phyloP scores from a whole-genome alignment of 2,888 invertebrate species.

The Tetropium fuscum region DNA sequence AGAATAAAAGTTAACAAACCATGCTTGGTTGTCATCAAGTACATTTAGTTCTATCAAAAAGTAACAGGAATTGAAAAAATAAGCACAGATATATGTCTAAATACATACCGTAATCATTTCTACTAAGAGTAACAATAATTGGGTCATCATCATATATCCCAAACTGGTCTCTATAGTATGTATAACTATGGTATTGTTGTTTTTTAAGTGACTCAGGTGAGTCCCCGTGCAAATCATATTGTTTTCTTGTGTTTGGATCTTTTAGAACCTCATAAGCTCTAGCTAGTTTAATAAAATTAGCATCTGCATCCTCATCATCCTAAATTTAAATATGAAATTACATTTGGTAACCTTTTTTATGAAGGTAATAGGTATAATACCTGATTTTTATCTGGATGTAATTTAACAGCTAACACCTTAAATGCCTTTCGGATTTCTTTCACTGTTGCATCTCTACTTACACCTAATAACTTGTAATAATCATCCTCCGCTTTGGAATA shows the following conservation, averaged over 20 bases:
- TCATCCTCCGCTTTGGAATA: constrained; percentile 38
- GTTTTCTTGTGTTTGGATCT: constrained; percentile 81
- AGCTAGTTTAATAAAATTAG: constrained; percentile 82
- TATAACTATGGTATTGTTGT: constrained; percentile 82
- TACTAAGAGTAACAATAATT: constrained; percentile 81
- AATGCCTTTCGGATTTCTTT: constrained; percentile 80
- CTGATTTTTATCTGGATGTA: constrained; percentile 80
- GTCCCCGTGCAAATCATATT: constrained; percentile 85
- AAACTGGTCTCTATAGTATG: constrained; percentile 83
- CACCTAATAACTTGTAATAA: constrained; percentile 65
- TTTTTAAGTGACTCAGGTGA: constrained; percentile 69
- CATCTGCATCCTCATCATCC: constrained; percentile 81
- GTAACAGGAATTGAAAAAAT: constrained; percentile 6
- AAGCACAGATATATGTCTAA: not conserved
- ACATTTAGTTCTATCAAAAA: constrained; percentile 64
- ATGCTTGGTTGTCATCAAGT: constrained; percentile 72
- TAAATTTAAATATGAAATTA: constrained; percentile 57
- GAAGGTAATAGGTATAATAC: constrained; percentile 51
- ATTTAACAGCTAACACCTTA: constrained; percentile 76
- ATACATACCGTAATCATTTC: constrained; percentile 78
- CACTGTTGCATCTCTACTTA: constrained; percentile 73
- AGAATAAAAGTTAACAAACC: constrained; percentile 92
- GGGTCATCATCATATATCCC: constrained; percentile 90
- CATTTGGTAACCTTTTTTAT: not conserved
- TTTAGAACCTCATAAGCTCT: constrained; percentile 89